Evolutionary conservation across 1,140 invertebrate species (phyloP).

Genomic region (Periplaneta americana): DNA sequence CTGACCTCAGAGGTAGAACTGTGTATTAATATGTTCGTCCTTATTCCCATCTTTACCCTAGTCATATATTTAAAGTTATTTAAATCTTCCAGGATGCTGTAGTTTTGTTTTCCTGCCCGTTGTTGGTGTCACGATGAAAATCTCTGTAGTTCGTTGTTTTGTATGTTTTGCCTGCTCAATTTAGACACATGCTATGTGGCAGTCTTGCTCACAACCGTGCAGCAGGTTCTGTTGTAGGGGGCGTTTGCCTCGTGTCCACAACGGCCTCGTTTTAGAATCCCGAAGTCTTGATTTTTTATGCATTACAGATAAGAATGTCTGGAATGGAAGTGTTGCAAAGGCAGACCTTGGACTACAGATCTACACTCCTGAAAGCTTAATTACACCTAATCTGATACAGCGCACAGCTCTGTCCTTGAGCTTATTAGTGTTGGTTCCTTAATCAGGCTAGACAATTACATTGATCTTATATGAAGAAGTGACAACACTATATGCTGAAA

Average conservation of each 20-base stretch:
- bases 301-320: background rate
- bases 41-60: too few species aligned
- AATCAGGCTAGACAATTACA: too few species aligned
- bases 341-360: background rate
- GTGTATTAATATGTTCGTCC: too few species aligned
- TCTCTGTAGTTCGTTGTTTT: too few species aligned
- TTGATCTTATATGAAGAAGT: too few species aligned
- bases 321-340: background rate
- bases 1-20: too few species aligned
- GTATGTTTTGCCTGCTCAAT: background rate
- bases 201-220: background rate
- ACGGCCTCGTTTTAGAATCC: background rate
- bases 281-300: background rate
- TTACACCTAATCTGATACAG: background rate
- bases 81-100: too few species aligned
- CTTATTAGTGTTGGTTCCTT: background rate
- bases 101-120: too few species aligned
- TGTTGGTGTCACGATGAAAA: too few species aligned
- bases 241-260: background rate
- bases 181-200: background rate
- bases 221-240: background rate
- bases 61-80: too few species aligned
- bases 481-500: too few species aligned
- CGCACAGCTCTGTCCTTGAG: background rate
- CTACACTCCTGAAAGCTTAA: background rate